Base-by-base conservation (phyloP, 2,888 invertebrate species). In the Odontocerum albicorne region DNA sequence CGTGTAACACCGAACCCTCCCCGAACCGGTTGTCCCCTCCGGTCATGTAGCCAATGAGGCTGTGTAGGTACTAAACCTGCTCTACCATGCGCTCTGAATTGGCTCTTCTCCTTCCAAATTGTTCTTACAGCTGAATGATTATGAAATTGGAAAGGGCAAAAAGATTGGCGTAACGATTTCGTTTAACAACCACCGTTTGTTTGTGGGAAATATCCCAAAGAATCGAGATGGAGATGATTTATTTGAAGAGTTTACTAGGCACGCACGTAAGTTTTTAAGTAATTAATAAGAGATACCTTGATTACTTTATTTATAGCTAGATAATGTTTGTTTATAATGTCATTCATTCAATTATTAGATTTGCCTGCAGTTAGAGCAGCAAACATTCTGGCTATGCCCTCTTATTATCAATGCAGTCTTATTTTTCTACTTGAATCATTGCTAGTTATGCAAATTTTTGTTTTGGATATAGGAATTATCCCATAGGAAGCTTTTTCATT, bases 121-220 rank as follows among this genome's bases (percentile, higher is more conserved):
- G 87, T 90, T 90, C 88, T 92, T 92, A 86, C 92, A 94, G 96
- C 91, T 96, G 87, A 95, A 96, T 90, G 94, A 95, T 90, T 92
- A 90, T 90, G 96, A 96, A 90, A 94, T 96, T 88, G 90, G 92
- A 87, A 93, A 94, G 86, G 95, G 95, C 85, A 96, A 96, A 90
- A 92, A 92, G 88, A 92, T 96, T 88, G 96, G 96, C 87, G 95
- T 96, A 82, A 96, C 95, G 85, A 90, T 96, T 87, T 96, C 96
- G 85, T 93, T 94, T 90, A 96, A 96, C 89, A 96, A 96, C 90
- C 93, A 94, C 85, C 92, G 96, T 86, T 91, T 96, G 86, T 96
- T 96, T 92, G 95, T 96, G 87, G 96, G 96, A 83, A 96, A 96
- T 93, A 96, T 96, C 88, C 96, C 96, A 86, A 96, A 96, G 90